Evolutionary conservation across 2,797 vertebrate species (phyloP), one percentile per base, ranked within the genome.

Genomic region (Holocentrus rufus): DNA sequence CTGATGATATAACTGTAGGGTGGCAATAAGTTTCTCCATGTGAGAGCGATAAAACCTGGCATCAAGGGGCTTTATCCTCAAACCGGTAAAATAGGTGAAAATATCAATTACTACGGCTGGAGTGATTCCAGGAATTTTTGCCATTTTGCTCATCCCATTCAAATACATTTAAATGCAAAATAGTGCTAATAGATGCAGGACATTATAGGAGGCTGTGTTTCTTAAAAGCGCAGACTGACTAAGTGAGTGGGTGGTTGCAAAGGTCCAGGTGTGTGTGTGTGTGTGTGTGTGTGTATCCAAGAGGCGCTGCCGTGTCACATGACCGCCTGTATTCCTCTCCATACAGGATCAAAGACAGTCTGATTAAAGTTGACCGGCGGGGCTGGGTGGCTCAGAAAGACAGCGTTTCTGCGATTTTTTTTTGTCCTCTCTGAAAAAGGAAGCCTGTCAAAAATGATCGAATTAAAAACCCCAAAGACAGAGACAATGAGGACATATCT

Each of bases 341-440:
- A 71, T 39, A 1, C 49, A 57, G 22, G 86, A 92, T 92, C 88
- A 92, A 91, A 91, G 78, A 39, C 52, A 25, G 65, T 61, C 63
- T 80, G 87, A 90, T 85, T 72, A 86, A 91, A 91, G 85, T 84
- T 63, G 72, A 74, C 15, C 50, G 71, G 65, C 49, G 36, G 36
- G 30, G 18, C 56, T 39, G 25, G 23, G 31, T 58, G 30, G 46
- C 53, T 81, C 74, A 64, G 34, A 85, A 62, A 69, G 56, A 54
- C 6, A 6, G 31, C 18, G 53, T 25, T 79, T 70, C 68, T 5
- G 36, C 4, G 18, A 67, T 14, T 20, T 8, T 53, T 70, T 39
- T 71, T 55, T 62, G 5, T 8, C 22, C 39, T 49, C 34, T 42
- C 20, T 31, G 10, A 66, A 76, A 30, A 22, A 34, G 27, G 25